Evolutionary conservation across 2,113 vertebrate genomes (phyloP).

Genomic region (Mormyrus lacerda): DNA sequence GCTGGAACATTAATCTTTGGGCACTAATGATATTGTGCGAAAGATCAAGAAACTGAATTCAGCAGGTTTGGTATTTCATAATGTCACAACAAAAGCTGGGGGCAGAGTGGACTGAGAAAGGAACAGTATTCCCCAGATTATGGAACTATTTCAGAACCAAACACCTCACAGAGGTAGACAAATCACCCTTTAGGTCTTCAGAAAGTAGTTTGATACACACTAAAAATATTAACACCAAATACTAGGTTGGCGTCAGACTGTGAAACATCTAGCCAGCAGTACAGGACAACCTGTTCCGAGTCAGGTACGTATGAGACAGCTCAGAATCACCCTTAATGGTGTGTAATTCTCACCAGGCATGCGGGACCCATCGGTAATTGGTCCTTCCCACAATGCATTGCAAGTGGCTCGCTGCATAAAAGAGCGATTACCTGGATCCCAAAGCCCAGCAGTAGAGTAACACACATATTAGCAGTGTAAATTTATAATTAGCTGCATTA

Average conservation of each 20-base stretch:
- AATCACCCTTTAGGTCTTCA: not conserved
- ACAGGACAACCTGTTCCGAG: not conserved
- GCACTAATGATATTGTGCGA: not conserved
- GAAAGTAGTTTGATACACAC: not conserved
- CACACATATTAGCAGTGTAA: not conserved
- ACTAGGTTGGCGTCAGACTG: not conserved
- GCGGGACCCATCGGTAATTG: not conserved
- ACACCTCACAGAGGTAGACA: not conserved
- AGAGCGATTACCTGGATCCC: not conserved
- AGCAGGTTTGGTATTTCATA: not conserved
- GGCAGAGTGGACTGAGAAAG: too few relatives aligned
- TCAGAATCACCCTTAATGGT: not conserved
- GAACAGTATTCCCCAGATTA: not conserved
- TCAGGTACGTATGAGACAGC: not conserved
- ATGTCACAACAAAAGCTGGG: not conserved
- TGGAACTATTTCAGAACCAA: not conserved
- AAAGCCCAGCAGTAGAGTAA: not conserved
- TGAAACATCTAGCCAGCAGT: not conserved
- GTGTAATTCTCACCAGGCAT: not conserved
- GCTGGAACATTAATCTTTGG: not conserved
- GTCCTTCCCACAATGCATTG: not conserved
- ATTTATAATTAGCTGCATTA: constrained; percentile 8
- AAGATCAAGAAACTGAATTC: not conserved
- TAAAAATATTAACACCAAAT: not conserved
- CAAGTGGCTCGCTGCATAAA: not conserved